These are phyloP conservation scores for Staurois parvus DNA, from an alignment of 2,797 vertebrate genomes.

Conservation along the genomic window DNA sequence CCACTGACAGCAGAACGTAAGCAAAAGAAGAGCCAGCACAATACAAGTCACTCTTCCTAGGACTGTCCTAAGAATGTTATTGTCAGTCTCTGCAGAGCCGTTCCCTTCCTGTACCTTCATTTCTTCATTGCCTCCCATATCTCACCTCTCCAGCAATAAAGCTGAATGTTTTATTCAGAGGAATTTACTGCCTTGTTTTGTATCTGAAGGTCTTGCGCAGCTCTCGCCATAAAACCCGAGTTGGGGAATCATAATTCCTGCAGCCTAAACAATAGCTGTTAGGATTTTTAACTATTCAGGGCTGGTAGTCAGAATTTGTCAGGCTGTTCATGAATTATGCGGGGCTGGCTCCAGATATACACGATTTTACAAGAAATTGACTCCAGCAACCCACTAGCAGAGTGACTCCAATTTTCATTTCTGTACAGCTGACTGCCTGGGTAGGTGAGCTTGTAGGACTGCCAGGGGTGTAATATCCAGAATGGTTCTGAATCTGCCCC, in stretches of 20 bases:
- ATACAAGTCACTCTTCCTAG: neutral
- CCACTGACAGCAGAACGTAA: too few relatives aligned
- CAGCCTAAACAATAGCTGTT: neutral
- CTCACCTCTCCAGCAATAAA: neutral
- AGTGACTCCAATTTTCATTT: too few relatives aligned
- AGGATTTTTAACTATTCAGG: neutral
- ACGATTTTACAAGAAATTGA: too few relatives aligned
- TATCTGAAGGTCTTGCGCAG: neutral
- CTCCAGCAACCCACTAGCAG: too few relatives aligned
- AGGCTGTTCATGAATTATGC: too few relatives aligned
- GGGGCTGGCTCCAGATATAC: too few relatives aligned
- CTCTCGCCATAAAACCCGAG: neutral
- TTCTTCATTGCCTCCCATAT: neutral
- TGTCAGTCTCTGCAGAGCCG: neutral
- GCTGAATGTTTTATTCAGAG: neutral
- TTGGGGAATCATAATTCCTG: neutral
- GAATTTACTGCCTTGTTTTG: conserved; percentile 9
- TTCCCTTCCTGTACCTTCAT: neutral
- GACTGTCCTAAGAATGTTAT: neutral
- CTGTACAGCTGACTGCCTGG: too few relatives aligned
- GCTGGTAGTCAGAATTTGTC: neutral
- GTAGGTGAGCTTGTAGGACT: too few relatives aligned
- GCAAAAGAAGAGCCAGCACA: too few relatives aligned
- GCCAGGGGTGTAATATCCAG: too few relatives aligned
- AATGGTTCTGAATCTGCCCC: too few relatives aligned